Evolutionary conservation across 1,140 invertebrate species (phyloP), one percentile per base, ranked within the genome.

Genomic region (Zelostemma sp.): DNA sequence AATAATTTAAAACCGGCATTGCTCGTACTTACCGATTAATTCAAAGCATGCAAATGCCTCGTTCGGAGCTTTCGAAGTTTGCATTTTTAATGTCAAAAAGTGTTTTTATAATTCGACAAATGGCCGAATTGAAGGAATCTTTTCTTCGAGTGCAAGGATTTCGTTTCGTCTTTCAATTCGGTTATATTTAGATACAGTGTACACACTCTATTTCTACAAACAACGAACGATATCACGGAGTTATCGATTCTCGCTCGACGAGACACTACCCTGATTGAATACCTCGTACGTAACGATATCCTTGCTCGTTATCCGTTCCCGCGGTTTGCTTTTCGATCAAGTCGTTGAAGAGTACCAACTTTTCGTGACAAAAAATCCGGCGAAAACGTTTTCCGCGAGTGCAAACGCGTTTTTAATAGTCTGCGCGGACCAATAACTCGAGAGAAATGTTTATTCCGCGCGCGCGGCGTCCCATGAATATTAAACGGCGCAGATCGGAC

Each of bases 161-260:
- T 46, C 56, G 49, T 55, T 49, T 66, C 19, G 58, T 54, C 41
- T 40, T 38, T 54, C 46, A 41, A 48, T 19, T 54, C 33, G 11
- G 49, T 59, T 59, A 41, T 41, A 41, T 41, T 41, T 14, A 41
- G 38, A 43, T 12, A 11, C 9, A 43, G 8, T 14, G 41, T 15
- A 15, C 41, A 43, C 41, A 43, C 8, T 19, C 43, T 51, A 35
- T 60, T 49, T 60, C 25, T 60, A 33, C 38, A 60, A 31, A 40
- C 25, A 6, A 49, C 55, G 28, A 43, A 61, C 21, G 45, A 21
- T 43, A 18, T 43, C 38, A 17, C 11, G 4, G 12, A 43, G 47
- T 50, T 66, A 67, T 67, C 57, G 57, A 67, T 67, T 66, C 47
- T 25, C 41, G 40, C n/a, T 8, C 40, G 57, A 51, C 40, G 38